phyloP scores from a whole-genome alignment of 2,113 vertebrate genomes.

The Petromus typicus region DNA sequence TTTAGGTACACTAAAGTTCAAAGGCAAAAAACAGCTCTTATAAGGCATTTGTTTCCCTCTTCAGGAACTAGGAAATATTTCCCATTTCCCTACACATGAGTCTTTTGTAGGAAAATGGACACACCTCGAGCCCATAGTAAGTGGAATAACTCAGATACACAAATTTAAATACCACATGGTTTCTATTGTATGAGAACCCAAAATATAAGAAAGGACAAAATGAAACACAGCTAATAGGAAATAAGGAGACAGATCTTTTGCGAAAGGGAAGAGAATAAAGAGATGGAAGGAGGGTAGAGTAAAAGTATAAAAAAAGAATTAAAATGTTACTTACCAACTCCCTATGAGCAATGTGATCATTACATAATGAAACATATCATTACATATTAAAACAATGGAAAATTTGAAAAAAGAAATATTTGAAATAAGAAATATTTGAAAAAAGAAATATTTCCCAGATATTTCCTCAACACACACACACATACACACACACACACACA shows the following conservation, averaged over 20 bases:
- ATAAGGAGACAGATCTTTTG: not conserved
- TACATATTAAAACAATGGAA: not conserved
- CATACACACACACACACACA: not conserved
- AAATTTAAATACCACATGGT: not conserved
- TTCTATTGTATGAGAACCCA: not conserved
- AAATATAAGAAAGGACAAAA: not conserved
- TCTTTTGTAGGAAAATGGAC: not conserved
- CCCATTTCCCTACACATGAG: not conserved
- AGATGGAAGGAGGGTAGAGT: not conserved
- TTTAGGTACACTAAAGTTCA: constrained; percentile 43
- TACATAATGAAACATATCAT: too few relatives aligned
- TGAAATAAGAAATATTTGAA: too few relatives aligned
- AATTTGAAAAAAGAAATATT: not conserved
- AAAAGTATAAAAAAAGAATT: not conserved
- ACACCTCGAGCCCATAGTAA: not conserved
- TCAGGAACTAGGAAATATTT: constrained; percentile 49
- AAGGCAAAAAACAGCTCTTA: not conserved
- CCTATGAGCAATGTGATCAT: not conserved
- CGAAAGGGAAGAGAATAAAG: not conserved
- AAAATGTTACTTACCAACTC: not conserved
- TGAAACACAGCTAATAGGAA: not conserved
- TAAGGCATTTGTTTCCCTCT: constrained; percentile 23
- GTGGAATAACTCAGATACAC: not conserved
- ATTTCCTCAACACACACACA: too few relatives aligned
- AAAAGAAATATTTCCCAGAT: not conserved